Evolutionary conservation across 2,797 vertebrate genomes (phyloP).

Genomic region (Anolis apletophallus): DNA sequence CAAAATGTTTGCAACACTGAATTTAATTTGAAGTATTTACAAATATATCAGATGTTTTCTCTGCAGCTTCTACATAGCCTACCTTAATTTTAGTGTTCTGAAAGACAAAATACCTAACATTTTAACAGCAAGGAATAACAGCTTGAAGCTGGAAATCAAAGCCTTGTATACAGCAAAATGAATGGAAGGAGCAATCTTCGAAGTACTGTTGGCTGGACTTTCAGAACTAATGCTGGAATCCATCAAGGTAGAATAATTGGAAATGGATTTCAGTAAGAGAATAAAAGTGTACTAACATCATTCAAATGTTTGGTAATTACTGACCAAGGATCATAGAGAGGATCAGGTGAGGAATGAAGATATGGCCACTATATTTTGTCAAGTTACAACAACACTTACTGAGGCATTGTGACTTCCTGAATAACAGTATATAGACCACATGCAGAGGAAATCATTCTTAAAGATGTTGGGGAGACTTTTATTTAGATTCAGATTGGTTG

Average conservation of each 20-base stretch:
- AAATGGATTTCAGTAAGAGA: background rate
- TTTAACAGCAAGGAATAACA: background rate
- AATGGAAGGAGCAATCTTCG: constrained; percentile 20
- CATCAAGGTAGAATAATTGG: background rate
- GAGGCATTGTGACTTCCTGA: background rate
- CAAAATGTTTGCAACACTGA: constrained; percentile 15
- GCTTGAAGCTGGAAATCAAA: background rate
- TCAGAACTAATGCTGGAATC: background rate
- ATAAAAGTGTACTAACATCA: background rate
- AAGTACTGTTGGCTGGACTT: constrained; percentile 8
- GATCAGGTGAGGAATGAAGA: background rate
- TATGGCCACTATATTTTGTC: background rate
- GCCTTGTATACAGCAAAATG: constrained; percentile 18
- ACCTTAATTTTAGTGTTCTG: constrained; percentile 26
- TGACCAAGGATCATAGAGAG: background rate
- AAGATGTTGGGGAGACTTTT: background rate
- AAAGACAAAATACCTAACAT: constrained; percentile 42
- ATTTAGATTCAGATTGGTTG: too few species aligned
- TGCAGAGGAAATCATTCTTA: background rate
- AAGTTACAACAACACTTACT: background rate
- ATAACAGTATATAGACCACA: background rate
- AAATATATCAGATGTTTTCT: constrained; percentile 30
- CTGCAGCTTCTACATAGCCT: constrained; percentile 23
- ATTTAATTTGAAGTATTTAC: constrained; percentile 19
- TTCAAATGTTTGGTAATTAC: background rate